Evolutionary conservation across 2,797 vertebrate genomes (phyloP), one percentile per base, ranked within the genome.

Genomic region (Champsocephalus gunnari): DNA sequence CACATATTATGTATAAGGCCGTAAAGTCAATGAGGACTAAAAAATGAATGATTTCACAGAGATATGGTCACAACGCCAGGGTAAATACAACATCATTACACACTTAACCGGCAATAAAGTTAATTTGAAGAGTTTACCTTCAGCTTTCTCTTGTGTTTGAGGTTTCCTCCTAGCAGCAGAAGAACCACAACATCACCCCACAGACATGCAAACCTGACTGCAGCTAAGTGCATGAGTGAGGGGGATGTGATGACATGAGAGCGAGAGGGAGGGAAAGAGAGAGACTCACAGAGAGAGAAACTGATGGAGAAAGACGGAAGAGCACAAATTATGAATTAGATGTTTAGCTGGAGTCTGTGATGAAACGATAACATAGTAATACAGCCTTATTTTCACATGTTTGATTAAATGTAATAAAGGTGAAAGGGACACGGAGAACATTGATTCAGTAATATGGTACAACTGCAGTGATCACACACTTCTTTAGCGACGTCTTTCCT

Each of bases 51-150:
- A 12, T 55, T 44, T 9, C 14, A 58, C 12, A 49, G 11, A 44
- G 3, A 32, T 28, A n/a, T 19, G 4, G 0, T 16, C 2, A 41
- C 13, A 53, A 2, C 0, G 1, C 1, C 34, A 49, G 4, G 17
- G 49, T 2, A 45, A 68, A 28, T 16, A 1, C 12, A 38, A 43
- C 24, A 49, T 14, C 16, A 51, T 61, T 13, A 12, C 9, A 17
- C 12, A 28, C 2, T 21, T 34, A 64, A 50, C 7, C 1, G 34
- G 3, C 1, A 4, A 16, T 21, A 5, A 59, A 59, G 59, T 17
- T 14, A 48, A 12, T 55, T 68, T 10, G 0, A 48, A 50, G 11
- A 60, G 3, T 87, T 88, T 89, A 90, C 91, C 87, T 86, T 71
- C 2, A 24, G 5, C 17, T 45, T 3, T 56, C 8, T 38, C 16